Base-by-base conservation (phyloP, 2,888 invertebrate species). In the Dascillus cervinus region DNA sequence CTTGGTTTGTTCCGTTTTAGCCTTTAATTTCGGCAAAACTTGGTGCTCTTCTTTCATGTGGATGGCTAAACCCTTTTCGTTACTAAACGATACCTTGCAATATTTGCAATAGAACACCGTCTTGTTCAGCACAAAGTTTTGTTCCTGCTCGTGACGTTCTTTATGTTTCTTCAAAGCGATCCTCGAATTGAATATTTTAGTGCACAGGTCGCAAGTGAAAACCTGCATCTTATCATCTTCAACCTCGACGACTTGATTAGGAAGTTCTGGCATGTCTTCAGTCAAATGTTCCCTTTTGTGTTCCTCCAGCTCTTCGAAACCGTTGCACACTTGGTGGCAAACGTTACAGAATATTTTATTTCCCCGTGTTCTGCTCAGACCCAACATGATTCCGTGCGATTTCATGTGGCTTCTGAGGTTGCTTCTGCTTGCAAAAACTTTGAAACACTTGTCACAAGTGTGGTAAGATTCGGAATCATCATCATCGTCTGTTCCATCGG, bases 311-410 rank as follows among this genome's bases (percentile, higher is more conserved):
- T 70, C 70, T 3, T 71, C 62, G 26, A 66, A 52, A 2, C 69
- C 73, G 0, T 71, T 67, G 39, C 74, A 74, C 8, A 53, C 70
- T 52, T 76, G 74, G n/a, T 79, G 76, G 43, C 80, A 80, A 24
- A 73, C 66, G 37, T 79, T 75, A 52, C 69, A 70, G 44, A 72
- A 74, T 24, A 55, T 58, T 33, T 53, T 56, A 30, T 47, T 49
- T 5, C 36, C 27, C 4, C 43, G 49, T 12, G 44, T 34, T 12
- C 48, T 44, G 11, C 50, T 53, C 3, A 58, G 46, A 11, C 56
- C 55, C 0, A 61, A 56, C 40, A 62, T 61, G 15, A 60, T 59
- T 6, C 64, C 64, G 41, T 71, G 71, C 52, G 64, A 65, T 39
- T 64, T 62, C 62, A 70, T 62, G 40, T 72, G 72, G 3, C 58